A percentile compares a stretch with the other conserved stretches of the same genome.
Conservation (phyloP, 1,140 invertebrate species). For the Bombus confusus region DNA sequence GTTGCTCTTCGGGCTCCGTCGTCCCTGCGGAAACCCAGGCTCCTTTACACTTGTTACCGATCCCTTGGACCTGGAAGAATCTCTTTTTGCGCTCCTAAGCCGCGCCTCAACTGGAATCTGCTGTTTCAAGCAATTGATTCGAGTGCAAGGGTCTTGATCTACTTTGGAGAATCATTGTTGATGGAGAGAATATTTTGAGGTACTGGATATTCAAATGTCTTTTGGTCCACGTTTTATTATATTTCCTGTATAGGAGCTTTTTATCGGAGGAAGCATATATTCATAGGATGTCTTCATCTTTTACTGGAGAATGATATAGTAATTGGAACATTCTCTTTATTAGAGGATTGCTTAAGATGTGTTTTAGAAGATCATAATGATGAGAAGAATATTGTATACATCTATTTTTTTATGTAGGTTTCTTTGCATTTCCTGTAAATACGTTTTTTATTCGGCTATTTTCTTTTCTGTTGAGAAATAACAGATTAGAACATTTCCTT, state of each 20-base stretch:
- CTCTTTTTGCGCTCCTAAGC: constrained; percentile 3
- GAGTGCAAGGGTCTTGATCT: background rate
- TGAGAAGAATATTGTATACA: background rate
- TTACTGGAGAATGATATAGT: too few species aligned
- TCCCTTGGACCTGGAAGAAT: background rate
- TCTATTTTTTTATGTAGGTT: background rate
- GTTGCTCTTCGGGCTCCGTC: constrained; percentile 32
- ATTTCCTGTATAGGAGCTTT: background rate
- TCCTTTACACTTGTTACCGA: constrained; percentile 13
- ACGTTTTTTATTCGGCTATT: too few species aligned
- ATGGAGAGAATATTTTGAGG: background rate
- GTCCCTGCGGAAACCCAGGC: constrained; percentile 28
- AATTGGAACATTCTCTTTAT: background rate
- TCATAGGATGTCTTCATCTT: background rate
- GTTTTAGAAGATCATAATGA: background rate
- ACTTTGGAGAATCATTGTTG: background rate
- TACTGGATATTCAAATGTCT: background rate
- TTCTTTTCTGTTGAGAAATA: too few species aligned
- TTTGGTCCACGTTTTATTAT: background rate
- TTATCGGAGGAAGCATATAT: background rate
- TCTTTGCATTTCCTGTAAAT: too few species aligned
- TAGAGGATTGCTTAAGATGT: background rate
- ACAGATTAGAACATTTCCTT: too few species aligned
- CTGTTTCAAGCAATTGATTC: background rate
- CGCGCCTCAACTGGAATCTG: background rate